Conservation (phyloP, 2,113 vertebrate genomes). For the Limnothrissa miodon region DNA sequence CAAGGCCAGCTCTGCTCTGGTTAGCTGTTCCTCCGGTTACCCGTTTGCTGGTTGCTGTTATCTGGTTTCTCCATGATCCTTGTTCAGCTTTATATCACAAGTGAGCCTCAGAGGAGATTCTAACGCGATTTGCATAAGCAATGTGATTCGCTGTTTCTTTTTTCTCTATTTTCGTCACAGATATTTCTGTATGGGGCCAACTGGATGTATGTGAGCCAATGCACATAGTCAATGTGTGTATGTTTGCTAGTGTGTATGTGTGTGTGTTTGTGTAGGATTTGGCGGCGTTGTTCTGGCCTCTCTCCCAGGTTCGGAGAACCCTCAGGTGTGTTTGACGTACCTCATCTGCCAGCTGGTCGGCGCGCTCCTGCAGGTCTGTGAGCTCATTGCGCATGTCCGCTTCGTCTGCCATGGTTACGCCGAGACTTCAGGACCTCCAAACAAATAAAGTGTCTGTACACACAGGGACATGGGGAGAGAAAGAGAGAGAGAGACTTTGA, state of each 20-base stretch:
- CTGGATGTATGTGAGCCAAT: not conserved
- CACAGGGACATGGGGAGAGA: not conserved
- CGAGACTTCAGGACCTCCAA: conserved; percentile 58
- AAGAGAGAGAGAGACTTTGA: conserved; percentile 7
- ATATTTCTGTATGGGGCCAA: not conserved
- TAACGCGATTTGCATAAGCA: not conserved
- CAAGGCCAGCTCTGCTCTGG: not conserved
- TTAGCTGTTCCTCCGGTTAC: not conserved
- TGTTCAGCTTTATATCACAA: not conserved
- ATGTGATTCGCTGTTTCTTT: not conserved
- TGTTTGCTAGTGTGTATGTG: not conserved
- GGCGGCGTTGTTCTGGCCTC: not conserved
- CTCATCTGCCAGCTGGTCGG: conserved; percentile 93
- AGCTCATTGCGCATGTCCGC: conserved; percentile 98
- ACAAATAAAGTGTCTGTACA: conserved; percentile 39
- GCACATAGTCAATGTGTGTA: not conserved
- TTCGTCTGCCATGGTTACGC: conserved; percentile 86
- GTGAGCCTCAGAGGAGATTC: not conserved
- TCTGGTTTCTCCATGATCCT: not conserved
- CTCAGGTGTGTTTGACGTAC: conserved; percentile 59
- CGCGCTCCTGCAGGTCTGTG: conserved; percentile 92
- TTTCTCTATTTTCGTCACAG: not conserved
- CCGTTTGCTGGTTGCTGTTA: not conserved
- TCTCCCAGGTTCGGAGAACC: conserved; percentile 20
- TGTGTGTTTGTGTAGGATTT: not conserved